Conservation (phyloP, 2,888 invertebrate species). For the Junonia oenone region DNA sequence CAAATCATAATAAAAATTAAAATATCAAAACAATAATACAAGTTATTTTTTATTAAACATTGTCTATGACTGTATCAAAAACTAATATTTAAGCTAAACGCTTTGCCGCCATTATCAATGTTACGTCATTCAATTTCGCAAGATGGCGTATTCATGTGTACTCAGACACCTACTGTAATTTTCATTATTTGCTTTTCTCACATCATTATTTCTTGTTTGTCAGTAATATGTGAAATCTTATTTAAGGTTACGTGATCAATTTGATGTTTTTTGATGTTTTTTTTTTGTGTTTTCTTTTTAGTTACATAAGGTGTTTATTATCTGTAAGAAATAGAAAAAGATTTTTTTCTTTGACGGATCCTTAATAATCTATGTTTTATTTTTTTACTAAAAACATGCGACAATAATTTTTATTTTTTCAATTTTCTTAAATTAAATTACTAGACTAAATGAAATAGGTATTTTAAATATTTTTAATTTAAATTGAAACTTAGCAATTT, state of each 20-base stretch:
- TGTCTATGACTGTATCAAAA: not conserved
- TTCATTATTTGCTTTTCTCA: slow-evolving; percentile 10
- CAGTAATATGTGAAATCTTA: slow-evolving; percentile 7
- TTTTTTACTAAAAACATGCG: too few species aligned
- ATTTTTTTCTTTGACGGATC: not conserved
- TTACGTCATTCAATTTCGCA: not conserved
- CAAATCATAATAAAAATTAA: too few species aligned
- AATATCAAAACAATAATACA: not conserved
- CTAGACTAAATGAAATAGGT: too few species aligned
- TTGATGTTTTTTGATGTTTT: not conserved
- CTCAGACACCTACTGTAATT: not conserved
- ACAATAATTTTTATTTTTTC: too few species aligned
- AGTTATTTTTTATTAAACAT: not conserved
- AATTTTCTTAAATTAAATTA: too few species aligned
- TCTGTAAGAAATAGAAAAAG: not conserved
- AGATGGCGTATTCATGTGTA: not conserved
- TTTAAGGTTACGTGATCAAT: not conserved
- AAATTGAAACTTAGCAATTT: too few species aligned
- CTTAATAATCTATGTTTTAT: too few species aligned
- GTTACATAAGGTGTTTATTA: not conserved
- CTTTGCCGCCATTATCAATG: not conserved
- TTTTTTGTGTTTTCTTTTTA: not conserved
- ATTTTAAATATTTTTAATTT: too few species aligned
- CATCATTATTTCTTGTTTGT: slow-evolving; percentile 3
- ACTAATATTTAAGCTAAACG: not conserved